Percentiles rank a stretch among this genome's conserved stretches.
Conservation (phyloP, 2,797 vertebrate species). For the Carduelis carduelis region DNA sequence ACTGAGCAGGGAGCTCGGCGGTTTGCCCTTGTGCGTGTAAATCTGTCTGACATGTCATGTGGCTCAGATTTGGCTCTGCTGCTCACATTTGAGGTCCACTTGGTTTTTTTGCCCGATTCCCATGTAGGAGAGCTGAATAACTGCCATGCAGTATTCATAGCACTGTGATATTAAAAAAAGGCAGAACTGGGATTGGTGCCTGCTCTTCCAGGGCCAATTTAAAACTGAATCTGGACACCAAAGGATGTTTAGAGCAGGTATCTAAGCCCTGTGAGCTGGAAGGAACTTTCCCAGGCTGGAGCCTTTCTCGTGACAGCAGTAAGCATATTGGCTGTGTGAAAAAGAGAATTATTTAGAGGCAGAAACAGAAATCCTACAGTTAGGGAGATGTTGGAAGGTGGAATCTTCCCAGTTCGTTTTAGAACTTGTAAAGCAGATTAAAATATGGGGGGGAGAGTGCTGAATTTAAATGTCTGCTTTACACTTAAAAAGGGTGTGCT, state of each 20-base stretch:
- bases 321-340: not conserved
- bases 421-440: not conserved
- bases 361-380: not conserved
- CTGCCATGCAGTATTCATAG: not conserved
- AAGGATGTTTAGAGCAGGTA: not conserved
- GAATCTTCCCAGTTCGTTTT: not conserved
- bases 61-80: not conserved
- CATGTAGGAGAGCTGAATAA: not conserved
- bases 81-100: not conserved
- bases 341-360: not conserved
- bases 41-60: not conserved
- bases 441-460: not conserved
- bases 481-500: not conserved
- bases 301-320: not conserved
- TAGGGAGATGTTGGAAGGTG: not conserved
- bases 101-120: not conserved
- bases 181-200: not conserved
- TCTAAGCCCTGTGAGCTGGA: not conserved
- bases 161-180: not conserved
- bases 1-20: rapidly evolving
- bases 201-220: not conserved
- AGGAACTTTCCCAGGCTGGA: not conserved
- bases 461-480: slow-evolving; percentile 11
- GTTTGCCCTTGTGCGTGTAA: not conserved
- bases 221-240: not conserved